Percentiles rank a stretch among this genome's conserved stretches.
Evolutionary conservation across 2,888 invertebrate genomes (phyloP).

Genomic region (Lasioglossum zephyrum): DNA sequence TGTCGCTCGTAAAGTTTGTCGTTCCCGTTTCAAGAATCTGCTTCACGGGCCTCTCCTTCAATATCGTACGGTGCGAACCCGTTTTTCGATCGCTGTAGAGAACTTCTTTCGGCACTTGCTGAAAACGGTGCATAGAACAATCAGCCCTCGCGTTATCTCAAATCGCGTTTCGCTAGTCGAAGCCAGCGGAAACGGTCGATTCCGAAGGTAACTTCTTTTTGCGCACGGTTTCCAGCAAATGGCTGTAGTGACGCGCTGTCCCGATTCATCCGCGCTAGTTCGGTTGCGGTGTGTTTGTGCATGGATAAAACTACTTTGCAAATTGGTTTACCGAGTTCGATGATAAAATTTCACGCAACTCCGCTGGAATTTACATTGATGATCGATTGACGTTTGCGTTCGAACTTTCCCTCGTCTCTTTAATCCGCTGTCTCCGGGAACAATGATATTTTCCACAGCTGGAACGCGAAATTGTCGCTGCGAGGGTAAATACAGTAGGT

Average conservation of each 20-base stretch:
- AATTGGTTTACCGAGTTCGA: conserved; percentile 30
- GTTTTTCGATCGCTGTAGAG: conserved; percentile 48
- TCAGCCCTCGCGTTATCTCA: conserved; percentile 58
- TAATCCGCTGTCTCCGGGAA: neutral
- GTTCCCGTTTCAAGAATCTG: conserved; percentile 58
- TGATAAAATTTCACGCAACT: conserved; percentile 48
- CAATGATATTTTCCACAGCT: neutral
- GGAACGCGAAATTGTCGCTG: neutral
- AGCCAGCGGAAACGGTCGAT: conserved; percentile 53
- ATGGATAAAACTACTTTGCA: conserved; percentile 48
- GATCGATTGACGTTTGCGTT: neutral
- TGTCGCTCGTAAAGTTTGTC: conserved; percentile 16
- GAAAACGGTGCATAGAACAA: conserved; percentile 62
- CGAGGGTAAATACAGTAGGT: too few relatives aligned
- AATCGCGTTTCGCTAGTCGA: conserved; percentile 62
- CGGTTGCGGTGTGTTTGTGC: conserved; percentile 34
- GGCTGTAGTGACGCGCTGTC: conserved; percentile 23
- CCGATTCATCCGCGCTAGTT: conserved; percentile 38
- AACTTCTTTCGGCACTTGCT: conserved; percentile 36
- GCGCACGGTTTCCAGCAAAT: conserved; percentile 36
- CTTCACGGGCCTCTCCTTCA: conserved; percentile 32
- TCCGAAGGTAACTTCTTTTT: conserved; percentile 57
- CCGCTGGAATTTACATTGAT: neutral
- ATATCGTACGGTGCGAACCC: conserved; percentile 55
- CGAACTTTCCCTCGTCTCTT: neutral